phyloP scores from a whole-genome alignment of 2,888 invertebrate genomes.

The Arrhopalites spinosus region DNA sequence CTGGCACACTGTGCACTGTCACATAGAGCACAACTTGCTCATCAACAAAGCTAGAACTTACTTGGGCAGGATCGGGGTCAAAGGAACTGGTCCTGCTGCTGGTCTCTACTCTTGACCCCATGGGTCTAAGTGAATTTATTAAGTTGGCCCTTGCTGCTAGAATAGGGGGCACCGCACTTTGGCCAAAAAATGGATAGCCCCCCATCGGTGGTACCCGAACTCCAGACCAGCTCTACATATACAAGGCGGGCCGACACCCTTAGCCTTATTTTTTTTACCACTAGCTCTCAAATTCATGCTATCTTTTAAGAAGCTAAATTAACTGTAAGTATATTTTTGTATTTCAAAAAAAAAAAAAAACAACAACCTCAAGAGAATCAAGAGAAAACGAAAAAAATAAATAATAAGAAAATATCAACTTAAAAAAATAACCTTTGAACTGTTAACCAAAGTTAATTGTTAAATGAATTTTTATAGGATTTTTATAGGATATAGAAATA shows the following conservation, averaged over 20 bases:
- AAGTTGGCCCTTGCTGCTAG: constrained; percentile 32
- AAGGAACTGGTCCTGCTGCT: constrained; percentile 20
- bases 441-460: background rate
- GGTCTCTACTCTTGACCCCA: constrained; percentile 31
- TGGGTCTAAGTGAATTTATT: constrained; percentile 30
- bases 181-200: constrained; percentile 28
- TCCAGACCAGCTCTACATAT: constrained; percentile 34
- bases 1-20: constrained; percentile 20
- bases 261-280: constrained; percentile 23
- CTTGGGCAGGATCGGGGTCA: constrained; percentile 32
- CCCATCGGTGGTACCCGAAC: constrained; percentile 30
- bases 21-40: constrained; percentile 14
- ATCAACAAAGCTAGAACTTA: constrained; percentile 33
- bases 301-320: constrained; percentile 1
- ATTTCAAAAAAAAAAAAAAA: background rate
- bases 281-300: constrained; percentile 18
- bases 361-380: background rate
- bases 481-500: background rate
- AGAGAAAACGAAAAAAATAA: background rate
- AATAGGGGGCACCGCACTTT: constrained; percentile 33
- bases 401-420: background rate
- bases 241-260: constrained; percentile 32
- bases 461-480: background rate
- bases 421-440: background rate
- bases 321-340: background rate